Conservation (phyloP, 2,113 vertebrate genomes). For the Otis tarda region DNA sequence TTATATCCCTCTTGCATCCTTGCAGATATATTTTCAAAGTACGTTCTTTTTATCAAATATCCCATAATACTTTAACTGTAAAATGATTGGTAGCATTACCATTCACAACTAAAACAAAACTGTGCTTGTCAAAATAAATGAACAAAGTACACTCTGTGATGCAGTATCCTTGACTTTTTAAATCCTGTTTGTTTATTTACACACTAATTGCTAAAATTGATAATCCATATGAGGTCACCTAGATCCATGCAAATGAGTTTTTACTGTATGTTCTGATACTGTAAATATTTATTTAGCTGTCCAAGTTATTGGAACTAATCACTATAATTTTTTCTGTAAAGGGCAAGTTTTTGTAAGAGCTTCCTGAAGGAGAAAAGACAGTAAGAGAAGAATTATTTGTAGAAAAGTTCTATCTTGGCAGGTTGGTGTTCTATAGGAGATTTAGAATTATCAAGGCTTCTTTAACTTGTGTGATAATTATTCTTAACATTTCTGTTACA, state of each 20-base stretch:
- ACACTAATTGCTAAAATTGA: slow-evolving; percentile 49
- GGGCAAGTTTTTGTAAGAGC: background rate
- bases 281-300: slow-evolving; percentile 56
- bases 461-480: background rate
- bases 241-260: slow-evolving; percentile 47
- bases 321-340: slow-evolving; percentile 9
- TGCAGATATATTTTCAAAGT: background rate
- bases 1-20: background rate
- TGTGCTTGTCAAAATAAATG: slow-evolving; percentile 17
- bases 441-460: background rate
- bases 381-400: background rate
- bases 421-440: background rate
- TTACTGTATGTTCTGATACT: slow-evolving; percentile 33
- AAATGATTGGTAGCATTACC: background rate
- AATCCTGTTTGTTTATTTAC: slow-evolving; percentile 59
- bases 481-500: background rate
- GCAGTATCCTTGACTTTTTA: slow-evolving; percentile 43
- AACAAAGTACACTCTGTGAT: background rate
- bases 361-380: slow-evolving; percentile 1
- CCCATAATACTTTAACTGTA: background rate
- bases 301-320: slow-evolving; percentile 2
- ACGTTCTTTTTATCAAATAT: background rate
- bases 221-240: slow-evolving; percentile 37
- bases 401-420: background rate
- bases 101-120: slow-evolving; percentile 8